Conservation (phyloP, 35 echinoderm and acorn worm species). For the Ophioderma brevispina region DNA sequence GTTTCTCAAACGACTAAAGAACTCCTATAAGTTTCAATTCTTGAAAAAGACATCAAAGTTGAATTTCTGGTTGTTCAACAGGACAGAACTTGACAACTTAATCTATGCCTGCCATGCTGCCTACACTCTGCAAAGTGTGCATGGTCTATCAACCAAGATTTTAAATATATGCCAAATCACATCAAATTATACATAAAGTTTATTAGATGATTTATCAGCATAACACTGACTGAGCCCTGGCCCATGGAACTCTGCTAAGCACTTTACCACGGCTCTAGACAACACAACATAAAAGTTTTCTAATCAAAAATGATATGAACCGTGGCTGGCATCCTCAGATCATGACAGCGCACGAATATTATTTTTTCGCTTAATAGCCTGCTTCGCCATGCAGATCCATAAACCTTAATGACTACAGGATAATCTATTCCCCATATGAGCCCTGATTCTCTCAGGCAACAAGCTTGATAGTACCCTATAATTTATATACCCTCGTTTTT, state of each 20-base stretch:
- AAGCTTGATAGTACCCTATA: neutral
- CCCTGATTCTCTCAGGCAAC: neutral
- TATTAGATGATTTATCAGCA: slow-evolving; percentile 2
- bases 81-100: too few relatives aligned
- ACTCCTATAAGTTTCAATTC: too few relatives aligned
- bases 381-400: neutral
- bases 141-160: too few relatives aligned
- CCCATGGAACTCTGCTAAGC: neutral
- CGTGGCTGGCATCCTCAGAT: neutral
- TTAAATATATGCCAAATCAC: slow-evolving; percentile 8
- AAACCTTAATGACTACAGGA: neutral
- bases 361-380: neutral
- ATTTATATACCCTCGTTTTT: neutral
- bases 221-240: neutral
- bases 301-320: neutral
- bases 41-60: too few relatives aligned
- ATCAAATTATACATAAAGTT: neutral
- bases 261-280: neutral
- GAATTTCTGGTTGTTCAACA: too few relatives aligned
- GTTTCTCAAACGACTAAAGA: too few relatives aligned
- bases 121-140: too few relatives aligned
- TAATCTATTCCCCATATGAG: neutral
- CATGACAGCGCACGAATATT: neutral
- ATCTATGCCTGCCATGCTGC: too few relatives aligned
- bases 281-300: neutral